A percentile compares a stretch with the other conserved stretches of the same genome.
These are phyloP conservation scores for Cheilosia variabilis DNA, from an alignment of 2,888 invertebrate species.

Conservation along the genomic window DNA sequence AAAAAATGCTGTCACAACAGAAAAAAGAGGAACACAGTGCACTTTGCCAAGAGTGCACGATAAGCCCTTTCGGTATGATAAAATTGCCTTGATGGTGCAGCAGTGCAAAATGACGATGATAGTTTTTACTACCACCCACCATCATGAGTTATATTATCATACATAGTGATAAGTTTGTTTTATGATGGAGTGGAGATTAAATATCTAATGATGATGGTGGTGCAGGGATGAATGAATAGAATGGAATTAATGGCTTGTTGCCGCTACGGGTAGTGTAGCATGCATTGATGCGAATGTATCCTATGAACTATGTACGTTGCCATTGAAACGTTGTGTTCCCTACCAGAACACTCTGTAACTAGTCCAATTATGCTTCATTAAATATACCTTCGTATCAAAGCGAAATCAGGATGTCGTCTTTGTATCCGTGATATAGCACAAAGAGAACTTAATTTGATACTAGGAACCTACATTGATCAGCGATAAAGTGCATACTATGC, in stretches of 20 bases:
- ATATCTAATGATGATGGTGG: slow-evolving; percentile 57
- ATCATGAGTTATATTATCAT: slow-evolving; percentile 50
- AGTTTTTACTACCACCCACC: slow-evolving; percentile 47
- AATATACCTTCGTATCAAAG: no score
- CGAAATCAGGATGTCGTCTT: no score
- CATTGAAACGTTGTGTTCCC: no score
- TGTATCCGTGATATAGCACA: no score
- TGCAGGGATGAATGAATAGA: slow-evolving; percentile 42
- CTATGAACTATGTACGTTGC: no score
- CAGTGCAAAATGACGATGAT: slow-evolving; percentile 66
- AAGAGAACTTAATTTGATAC: no score
- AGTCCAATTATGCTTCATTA: no score
- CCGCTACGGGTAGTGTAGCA: no score
- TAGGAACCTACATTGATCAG: no score
- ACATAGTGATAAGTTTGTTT: slow-evolving; percentile 52
- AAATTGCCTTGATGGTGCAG: slow-evolving; percentile 65
- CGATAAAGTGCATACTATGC: no score
- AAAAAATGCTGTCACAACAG: slow-evolving; percentile 59
- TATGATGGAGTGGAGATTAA: slow-evolving; percentile 67
- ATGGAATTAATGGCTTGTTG: slow-evolving; percentile 25
- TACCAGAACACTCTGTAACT: no score
- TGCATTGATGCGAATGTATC: no score
- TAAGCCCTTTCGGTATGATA: slow-evolving; percentile 64
- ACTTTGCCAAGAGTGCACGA: slow-evolving; percentile 35
- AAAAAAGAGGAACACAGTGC: slow-evolving; percentile 58